Base-by-base conservation (phyloP, 2,797 vertebrate genomes). In the Manis javanica region DNA sequence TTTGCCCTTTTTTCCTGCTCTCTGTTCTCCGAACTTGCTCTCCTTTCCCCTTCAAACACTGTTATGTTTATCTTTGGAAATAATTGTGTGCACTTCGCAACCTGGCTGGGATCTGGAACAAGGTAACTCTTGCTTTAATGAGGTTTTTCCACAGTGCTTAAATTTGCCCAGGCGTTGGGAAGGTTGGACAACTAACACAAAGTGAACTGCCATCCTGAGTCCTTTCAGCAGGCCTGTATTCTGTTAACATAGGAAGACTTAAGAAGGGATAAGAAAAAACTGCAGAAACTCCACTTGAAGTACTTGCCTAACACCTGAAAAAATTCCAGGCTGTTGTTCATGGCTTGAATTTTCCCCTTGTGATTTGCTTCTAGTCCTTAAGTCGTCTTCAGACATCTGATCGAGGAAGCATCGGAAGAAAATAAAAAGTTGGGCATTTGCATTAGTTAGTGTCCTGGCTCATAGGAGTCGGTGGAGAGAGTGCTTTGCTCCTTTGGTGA, bases 121-220 rank as follows among this genome's bases (percentile, higher is more conserved):
- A 95, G 91, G 84, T 31, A 42, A 95, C 81, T 96, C 91, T 96
- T 91, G 72, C 94, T 91, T 97, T 97, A 94, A 77, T 57, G 0
- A 88, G 93, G 81, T 0, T 42, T 96, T 63, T 19, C 59, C 71
- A 3, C 66, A 84, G 92, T 72, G 75, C 59, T 57, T 71, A 63
- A 81, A 39, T 66, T 79, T 84, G 95, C 79, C 93, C 51, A 13
- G 1, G 74, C 0, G 2, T 85, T 85, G 82, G 49, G 88, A 64
- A 93, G 86, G 61, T 14, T 26, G 53, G 81, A 12, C 0, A 83
- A 42, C 29, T 16, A 69, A 63, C 69, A 94, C 69, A 72, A 95
- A 49, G 59, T 24, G 55, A 91, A 88, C 29, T 6, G 21, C 49
- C 92, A 61, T 88, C 23, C 29, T 85, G 29, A 57, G 57, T 61